Conservation (phyloP, 1,140 invertebrate species). For the Halesus radiatus region DNA sequence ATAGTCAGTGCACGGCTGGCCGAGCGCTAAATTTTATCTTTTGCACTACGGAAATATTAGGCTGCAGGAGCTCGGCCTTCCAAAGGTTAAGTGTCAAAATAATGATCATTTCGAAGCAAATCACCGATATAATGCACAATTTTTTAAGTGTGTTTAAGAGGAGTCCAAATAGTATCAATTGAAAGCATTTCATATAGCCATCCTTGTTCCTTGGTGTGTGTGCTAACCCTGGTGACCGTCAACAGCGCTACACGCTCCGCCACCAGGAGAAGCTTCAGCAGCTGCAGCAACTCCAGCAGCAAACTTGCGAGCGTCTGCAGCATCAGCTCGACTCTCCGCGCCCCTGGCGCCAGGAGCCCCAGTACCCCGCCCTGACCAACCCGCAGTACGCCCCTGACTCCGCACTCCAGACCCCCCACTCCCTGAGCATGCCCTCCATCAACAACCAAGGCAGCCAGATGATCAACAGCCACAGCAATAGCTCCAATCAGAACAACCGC, state of each 20-base stretch:
- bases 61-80: no score
- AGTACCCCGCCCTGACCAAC: slow-evolving; percentile 45
- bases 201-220: slow-evolving; percentile 29
- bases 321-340: slow-evolving; percentile 46
- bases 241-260: slow-evolving; percentile 50
- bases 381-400: neutral
- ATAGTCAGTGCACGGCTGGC: no score
- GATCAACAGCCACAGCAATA: slow-evolving; percentile 35
- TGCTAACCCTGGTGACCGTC: slow-evolving; percentile 16
- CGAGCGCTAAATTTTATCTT: no score
- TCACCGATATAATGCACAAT: no score
- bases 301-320: slow-evolving; percentile 35
- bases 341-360: slow-evolving; percentile 45
- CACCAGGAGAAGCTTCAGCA: slow-evolving; percentile 40
- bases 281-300: slow-evolving; percentile 40
- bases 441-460: slow-evolving; percentile 26
- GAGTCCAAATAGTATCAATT: neutral
- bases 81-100: no score
- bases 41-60: no score
- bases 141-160: no score
- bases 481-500: slow-evolving; percentile 23
- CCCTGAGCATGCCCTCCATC: slow-evolving; percentile 55
- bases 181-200: slow-evolving; percentile 8
- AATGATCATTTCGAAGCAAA: no score
- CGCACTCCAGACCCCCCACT: slow-evolving; percentile 44